A percentile compares a stretch with the other conserved stretches of the same genome.
phyloP scores from a whole-genome alignment of 2,797 vertebrate species.

The Fistularia commersonii region DNA sequence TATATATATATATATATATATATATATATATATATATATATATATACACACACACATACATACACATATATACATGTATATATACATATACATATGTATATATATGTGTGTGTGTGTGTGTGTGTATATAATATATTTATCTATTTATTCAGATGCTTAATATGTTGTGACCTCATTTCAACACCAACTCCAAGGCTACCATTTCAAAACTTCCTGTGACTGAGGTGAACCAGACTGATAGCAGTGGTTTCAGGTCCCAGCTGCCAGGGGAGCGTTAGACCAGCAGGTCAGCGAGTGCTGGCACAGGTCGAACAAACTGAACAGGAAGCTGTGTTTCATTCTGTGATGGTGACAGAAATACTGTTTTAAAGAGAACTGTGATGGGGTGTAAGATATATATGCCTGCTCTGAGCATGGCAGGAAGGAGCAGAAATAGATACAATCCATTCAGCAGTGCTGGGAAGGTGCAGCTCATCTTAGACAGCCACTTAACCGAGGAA shows the following conservation, averaged over 20 bases:
- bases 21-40: too few species aligned
- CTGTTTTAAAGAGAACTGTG: constrained; percentile 42
- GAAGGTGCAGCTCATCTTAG: constrained; percentile 58
- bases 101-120: too few species aligned
- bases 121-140: not conserved
- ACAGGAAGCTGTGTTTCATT: constrained; percentile 62
- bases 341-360: constrained; percentile 61
- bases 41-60: not conserved
- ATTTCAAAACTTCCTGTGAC: constrained; percentile 51
- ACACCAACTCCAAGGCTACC: too few species aligned
- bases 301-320: constrained; percentile 57
- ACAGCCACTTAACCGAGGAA: constrained; percentile 42
- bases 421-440: constrained; percentile 71
- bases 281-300: constrained; percentile 31
- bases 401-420: constrained; percentile 52
- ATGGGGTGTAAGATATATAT: constrained; percentile 58
- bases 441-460: constrained; percentile 54
- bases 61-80: not conserved
- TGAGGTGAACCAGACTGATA: constrained; percentile 31
- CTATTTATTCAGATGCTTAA: not conserved
- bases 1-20: too few species aligned
- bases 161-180: constrained; percentile 1
- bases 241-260: constrained; percentile 51
- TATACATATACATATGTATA: not conserved
- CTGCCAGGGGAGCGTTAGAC: constrained; percentile 24